Conservation (phyloP, 2,797 vertebrate species). For the Micropoecilia bifurca region DNA sequence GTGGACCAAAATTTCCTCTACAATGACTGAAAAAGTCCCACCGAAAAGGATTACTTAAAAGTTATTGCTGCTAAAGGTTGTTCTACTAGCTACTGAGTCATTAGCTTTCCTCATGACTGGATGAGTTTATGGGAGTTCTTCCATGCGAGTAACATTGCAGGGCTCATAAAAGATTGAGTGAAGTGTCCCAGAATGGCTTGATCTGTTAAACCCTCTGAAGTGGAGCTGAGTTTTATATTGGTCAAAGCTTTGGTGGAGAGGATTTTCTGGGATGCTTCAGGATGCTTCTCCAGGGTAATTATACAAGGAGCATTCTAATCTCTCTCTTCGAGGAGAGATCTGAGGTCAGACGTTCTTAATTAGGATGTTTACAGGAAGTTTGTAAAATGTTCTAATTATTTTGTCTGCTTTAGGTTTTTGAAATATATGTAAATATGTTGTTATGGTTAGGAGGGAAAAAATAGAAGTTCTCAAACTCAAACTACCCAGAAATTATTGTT, state of each 20-base stretch:
- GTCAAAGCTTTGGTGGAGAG: neutral
- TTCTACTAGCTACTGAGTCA: conserved; percentile 8
- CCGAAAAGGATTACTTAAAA: neutral
- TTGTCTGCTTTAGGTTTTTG: neutral
- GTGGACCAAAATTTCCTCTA: neutral
- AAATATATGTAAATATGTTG: neutral
- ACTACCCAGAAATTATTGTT: neutral
- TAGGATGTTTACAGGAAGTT: neutral
- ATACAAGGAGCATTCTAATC: neutral
- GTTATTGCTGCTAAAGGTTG: conserved; percentile 2
- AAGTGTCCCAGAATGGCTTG: conserved; percentile 1
- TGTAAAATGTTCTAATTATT: neutral
- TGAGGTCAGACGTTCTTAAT: neutral
- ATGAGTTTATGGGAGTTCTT: conserved; percentile 8
- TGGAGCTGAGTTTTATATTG: neutral
- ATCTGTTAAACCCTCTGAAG: conserved; percentile 1
- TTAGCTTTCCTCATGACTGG: conserved; percentile 1
- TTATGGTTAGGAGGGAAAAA: neutral
- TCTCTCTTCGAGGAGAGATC: neutral
- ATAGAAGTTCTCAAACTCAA: neutral
- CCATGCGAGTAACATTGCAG: conserved; percentile 1
- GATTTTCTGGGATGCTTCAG: neutral
- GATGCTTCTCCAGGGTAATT: neutral
- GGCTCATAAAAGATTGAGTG: conserved; percentile 7
- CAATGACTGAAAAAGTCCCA: neutral